These are phyloP conservation scores for Standfussiana lucernea DNA, from an alignment of 2,888 invertebrate species.

Conservation along the genomic window DNA sequence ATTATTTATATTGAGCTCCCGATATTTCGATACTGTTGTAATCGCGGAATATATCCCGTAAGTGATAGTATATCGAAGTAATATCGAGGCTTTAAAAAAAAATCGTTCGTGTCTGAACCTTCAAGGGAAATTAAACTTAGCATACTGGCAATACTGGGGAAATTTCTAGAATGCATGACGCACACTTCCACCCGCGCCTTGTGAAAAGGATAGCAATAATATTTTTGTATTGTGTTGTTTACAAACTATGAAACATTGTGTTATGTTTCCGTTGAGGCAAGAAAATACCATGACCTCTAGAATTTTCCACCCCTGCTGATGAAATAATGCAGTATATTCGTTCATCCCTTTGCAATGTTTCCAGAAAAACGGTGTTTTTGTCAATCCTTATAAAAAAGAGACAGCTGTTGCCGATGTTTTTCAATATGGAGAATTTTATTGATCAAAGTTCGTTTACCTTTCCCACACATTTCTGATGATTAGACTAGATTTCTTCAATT, in stretches of 20 bases:
- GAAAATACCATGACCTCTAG: slow-evolving; percentile 31
- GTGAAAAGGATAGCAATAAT: slow-evolving; percentile 30
- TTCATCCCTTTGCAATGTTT: neutral
- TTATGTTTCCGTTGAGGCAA: neutral
- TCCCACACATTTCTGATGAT: neutral
- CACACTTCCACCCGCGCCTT: neutral
- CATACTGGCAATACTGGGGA: slow-evolving; percentile 49
- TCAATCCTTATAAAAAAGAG: neutral
- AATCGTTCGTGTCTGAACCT: neutral
- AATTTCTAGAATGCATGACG: slow-evolving; percentile 54
- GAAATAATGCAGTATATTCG: neutral
- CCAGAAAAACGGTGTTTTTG: neutral
- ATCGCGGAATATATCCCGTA: too few species aligned
- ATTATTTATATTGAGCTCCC: too few species aligned
- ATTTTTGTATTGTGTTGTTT: slow-evolving; percentile 41
- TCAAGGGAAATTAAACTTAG: slow-evolving; percentile 29
- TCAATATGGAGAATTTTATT: neutral
- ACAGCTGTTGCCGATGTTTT: neutral
- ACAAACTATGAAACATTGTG: slow-evolving; percentile 8
- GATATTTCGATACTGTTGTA: too few species aligned
- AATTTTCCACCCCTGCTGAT: slow-evolving; percentile 44
- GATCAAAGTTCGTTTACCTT: neutral
- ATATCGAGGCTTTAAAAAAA: neutral
- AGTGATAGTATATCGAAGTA: too few species aligned
- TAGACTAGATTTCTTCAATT: neutral